Evolutionary conservation across 1,140 invertebrate genomes (phyloP).

Genomic region (Littorina saxatilis): DNA sequence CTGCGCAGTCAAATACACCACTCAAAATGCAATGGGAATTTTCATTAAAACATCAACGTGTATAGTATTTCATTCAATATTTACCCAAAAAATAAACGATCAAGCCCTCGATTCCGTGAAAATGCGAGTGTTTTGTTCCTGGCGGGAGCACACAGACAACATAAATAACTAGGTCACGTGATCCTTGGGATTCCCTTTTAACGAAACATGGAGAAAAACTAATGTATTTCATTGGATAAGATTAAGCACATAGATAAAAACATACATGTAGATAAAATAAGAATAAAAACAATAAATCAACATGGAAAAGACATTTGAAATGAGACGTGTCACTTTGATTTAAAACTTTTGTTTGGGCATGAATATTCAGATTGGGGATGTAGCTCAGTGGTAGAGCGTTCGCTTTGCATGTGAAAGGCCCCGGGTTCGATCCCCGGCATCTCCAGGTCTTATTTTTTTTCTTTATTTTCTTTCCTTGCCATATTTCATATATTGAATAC

Average conservation of each 20-base stretch:
- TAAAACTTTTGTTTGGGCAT: neutral
- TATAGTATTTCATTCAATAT: neutral
- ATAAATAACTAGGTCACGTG: slow-evolving; percentile 9
- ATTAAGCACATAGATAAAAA: no score
- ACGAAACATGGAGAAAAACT: no score
- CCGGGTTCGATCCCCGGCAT: slow-evolving; percentile 45
- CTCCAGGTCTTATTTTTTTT: slow-evolving; percentile 34
- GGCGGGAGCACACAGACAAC: neutral
- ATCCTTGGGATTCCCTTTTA: neutral
- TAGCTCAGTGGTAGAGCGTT: slow-evolving; percentile 49
- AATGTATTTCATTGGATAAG: no score
- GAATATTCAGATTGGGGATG: slow-evolving; percentile 32
- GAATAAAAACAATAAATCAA: neutral
- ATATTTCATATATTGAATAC: no score
- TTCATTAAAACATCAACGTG: neutral
- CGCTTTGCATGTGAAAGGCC: slow-evolving; percentile 50
- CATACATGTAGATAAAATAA: no score
- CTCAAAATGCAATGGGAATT: neutral
- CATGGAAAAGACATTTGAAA: neutral
- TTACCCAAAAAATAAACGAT: neutral
- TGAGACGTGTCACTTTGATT: neutral
- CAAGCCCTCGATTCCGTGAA: neutral
- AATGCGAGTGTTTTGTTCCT: neutral
- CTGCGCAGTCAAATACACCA: neutral
- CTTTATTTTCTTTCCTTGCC: neutral